These are phyloP conservation scores for Pteropus rufus DNA, from an alignment of 2,797 vertebrate genomes.

Conservation along the genomic window DNA sequence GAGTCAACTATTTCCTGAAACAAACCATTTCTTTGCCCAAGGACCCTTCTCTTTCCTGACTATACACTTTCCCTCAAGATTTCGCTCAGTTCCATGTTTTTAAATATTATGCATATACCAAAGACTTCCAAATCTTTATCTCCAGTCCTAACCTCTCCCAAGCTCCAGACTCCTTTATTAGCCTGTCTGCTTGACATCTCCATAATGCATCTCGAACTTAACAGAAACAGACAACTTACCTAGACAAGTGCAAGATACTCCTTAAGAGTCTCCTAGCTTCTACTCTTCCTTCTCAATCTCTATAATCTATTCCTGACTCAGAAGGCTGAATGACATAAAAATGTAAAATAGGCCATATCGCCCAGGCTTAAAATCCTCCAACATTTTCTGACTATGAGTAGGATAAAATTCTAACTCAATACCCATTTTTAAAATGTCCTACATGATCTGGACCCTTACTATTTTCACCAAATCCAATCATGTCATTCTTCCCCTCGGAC, in stretches of 20 bases:
- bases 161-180: not conserved
- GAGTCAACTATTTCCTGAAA: not conserved
- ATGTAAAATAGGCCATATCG: not conserved
- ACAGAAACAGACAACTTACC: not conserved
- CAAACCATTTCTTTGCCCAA: not conserved
- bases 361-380: not conserved
- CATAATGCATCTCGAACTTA: not conserved
- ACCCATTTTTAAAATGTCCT: not conserved
- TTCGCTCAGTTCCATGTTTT: not conserved
- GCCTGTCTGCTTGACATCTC: not conserved
- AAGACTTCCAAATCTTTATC: not conserved
- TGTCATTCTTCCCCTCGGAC: not conserved
- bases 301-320: not conserved
- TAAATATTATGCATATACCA: not conserved
- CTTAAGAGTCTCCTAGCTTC: not conserved
- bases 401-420: not conserved
- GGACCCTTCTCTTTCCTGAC: not conserved
- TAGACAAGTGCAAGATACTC: not conserved
- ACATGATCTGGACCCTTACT: not conserved
- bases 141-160: not conserved
- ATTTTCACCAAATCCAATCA: not conserved
- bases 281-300: not conserved
- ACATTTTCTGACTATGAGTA: not conserved
- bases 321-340: not conserved
- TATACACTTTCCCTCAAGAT: not conserved